Percentiles rank a stretch among this genome's conserved stretches.
These are phyloP conservation scores for Pygocentrus nattereri DNA, from an alignment of 2,797 vertebrate genomes.

Conservation along the genomic window DNA sequence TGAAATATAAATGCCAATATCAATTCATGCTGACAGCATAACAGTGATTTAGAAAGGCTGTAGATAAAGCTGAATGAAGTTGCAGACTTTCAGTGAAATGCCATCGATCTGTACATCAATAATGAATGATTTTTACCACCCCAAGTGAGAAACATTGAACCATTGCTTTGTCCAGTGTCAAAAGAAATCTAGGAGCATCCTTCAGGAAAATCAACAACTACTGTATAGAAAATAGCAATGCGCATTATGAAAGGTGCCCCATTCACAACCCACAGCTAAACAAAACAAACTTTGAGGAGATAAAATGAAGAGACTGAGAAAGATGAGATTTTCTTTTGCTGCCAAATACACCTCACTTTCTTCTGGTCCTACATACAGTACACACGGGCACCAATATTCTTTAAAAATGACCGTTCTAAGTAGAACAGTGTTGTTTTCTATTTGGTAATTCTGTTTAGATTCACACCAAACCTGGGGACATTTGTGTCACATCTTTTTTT, in stretches of 20 bases:
- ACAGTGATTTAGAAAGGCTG: conserved; percentile 21
- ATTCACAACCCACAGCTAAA: not conserved
- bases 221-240: conserved; percentile 9
- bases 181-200: conserved; percentile 20
- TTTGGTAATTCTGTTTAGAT: not conserved
- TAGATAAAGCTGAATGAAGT: conserved; percentile 5
- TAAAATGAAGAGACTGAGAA: conserved; percentile 4
- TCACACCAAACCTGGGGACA: not conserved
- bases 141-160: conserved; percentile 2
- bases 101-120: conserved; percentile 18
- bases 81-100: not conserved
- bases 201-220: conserved; percentile 7
- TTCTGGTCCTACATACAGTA: conserved; percentile 32
- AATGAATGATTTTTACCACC: conserved; percentile 26
- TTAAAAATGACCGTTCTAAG: not conserved
- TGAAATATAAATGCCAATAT: conserved; percentile 66
- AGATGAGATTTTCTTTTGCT: not conserved
- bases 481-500: not conserved
- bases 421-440: not conserved
- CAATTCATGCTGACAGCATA: conserved; percentile 61
- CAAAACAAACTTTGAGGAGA: not conserved
- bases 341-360: too few species aligned
- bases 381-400: not conserved
- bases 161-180: conserved; percentile 19
- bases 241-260: conserved; percentile 1